Base-by-base conservation (phyloP, 64 coral and sea anemone genomes). In the Stichodactyla mertensii region DNA sequence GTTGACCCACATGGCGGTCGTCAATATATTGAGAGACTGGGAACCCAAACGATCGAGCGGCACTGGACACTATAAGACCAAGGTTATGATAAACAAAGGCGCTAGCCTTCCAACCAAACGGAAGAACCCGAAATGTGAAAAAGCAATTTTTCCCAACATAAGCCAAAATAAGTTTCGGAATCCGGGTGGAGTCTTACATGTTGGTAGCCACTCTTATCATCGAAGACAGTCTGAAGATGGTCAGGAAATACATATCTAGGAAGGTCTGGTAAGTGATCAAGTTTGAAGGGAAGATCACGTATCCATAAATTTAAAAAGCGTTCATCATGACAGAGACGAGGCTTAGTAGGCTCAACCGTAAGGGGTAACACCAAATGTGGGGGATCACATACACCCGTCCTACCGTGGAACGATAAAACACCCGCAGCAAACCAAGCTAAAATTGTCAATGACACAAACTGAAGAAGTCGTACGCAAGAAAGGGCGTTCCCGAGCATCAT, bases 51-150 rank as follows among this genome's bases (percentile, higher is more conserved):
- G 74, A 88, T 10, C 86, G 64, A n/a, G 87, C 82, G 18, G 82
- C 87, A 15, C 18, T 18, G 2, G 83, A 64, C 3, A 84, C 53
- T 1, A 86, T 31, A 2, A 85, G 24, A 12, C 69, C 87, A 0
- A 87, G 78, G 18, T 87, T 87, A 36, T 89, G 78, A n/a, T 89
- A 89, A 4, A 91, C 0, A 59, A 22, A 45, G 16, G 59, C 84
- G 20, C 59, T 86, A 2, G 84, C 84, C 11, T 86, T 86, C 84
- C 84, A 86, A 12, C 45, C 84, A 57, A 64, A 86, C 9, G 84
- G 59, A 3, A 69, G n/a, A 7, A 64, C 52, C 10, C 59, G 84
- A 64, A 64, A 86, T 8, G 52, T 52, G 52, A 86, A 66, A 19
- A 15, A 86, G 13, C 60, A 62, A 18, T 18, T 18, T 18, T 4